A percentile compares a stretch with the other conserved stretches of the same genome.
phyloP scores from a whole-genome alignment of 1,140 invertebrate species.

The Chymomyza costata region DNA sequence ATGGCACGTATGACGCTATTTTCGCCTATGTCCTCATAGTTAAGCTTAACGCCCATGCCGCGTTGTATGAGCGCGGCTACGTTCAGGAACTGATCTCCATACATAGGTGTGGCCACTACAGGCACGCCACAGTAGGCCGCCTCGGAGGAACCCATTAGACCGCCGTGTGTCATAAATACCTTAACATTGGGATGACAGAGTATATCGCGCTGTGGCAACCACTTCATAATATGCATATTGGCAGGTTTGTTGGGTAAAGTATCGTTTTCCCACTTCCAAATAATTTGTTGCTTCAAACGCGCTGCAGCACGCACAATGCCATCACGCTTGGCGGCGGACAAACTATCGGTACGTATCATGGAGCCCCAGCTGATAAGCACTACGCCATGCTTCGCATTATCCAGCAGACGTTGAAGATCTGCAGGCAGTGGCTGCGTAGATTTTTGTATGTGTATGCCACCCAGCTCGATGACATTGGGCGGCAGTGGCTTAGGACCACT shows the following conservation, averaged over 20 bases:
- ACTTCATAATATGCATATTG: conserved; percentile 81
- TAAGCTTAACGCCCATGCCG: conserved; percentile 79
- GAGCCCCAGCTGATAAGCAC: conserved; percentile 85
- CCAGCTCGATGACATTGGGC: conserved; percentile 81
- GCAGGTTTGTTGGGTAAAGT: conserved; percentile 77
- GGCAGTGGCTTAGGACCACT: conserved; percentile 78
- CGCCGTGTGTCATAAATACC: conserved; percentile 85
- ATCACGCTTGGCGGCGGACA: conserved; percentile 78
- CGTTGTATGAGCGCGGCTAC: conserved; percentile 78
- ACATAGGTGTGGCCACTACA: conserved; percentile 83
- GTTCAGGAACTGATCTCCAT: conserved; percentile 82
- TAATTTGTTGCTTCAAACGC: conserved; percentile 79
- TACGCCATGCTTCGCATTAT: conserved; percentile 82
- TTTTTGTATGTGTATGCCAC: conserved; percentile 80
- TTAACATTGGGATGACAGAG: conserved; percentile 83
- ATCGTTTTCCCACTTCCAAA: conserved; percentile 86
- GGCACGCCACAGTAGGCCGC: conserved; percentile 85
- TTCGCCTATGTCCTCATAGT: conserved; percentile 78
- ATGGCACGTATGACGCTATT: conserved; percentile 77
- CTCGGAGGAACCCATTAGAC: conserved; percentile 84
- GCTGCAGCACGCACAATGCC: conserved; percentile 79
- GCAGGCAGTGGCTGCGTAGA: conserved; percentile 78
- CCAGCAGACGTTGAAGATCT: conserved; percentile 81
- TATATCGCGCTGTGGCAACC: conserved; percentile 84
- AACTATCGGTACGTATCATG: conserved; percentile 79